Base-by-base conservation (phyloP, 2,888 invertebrate genomes). In the Epinotia bilunana region DNA sequence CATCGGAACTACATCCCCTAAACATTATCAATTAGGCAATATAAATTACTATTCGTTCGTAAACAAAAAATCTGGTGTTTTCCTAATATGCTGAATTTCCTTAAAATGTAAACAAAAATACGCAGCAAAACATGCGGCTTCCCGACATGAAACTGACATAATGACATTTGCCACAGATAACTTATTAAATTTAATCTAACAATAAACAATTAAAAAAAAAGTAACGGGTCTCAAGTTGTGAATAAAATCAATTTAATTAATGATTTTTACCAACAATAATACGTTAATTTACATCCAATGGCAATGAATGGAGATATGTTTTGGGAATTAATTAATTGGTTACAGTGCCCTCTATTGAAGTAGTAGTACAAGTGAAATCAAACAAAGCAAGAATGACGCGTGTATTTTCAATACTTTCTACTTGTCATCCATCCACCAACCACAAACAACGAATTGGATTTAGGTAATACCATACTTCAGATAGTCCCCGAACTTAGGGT, bases 321-420 rank as follows among this genome's bases (percentile, higher is more conserved):
- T 53, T 7, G 53, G 6, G 28, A 23, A 16, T 16, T 7, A 20
- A 23, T 46, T 39, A 0, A 5, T 49, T 39, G 33, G 7, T 43
- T 43, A 46, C 55, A 63, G 33, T 28, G 74, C 74, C 74, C 28
- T 74, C 74, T 74, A n/a, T 64, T 60, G 70, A 53, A 64, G 39
- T 58, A 11, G 33, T 43, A n/a, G n/a, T 49, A 49, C n/a, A 64
- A 57, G 39, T 33, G 43, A 53, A 53, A 62, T 49, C 74, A 70
- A 70, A 70, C 74, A 74, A 74, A 74, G 74, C 80, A 85, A 91
- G 88, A 89, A 94, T 94, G 93, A 94, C 93, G 93, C 93, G 91
- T 90, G 86, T 91, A 91, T 92, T 94, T 94, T 94, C 93, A 92
- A 91, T 91, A 92, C 87, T 90, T 91, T 92, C 91, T 92, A 90